Percentiles rank a stretch among this genome's conserved stretches.
Evolutionary conservation across 2,888 invertebrate genomes (phyloP).

Genomic region (Dermolepida albohirtum): DNA sequence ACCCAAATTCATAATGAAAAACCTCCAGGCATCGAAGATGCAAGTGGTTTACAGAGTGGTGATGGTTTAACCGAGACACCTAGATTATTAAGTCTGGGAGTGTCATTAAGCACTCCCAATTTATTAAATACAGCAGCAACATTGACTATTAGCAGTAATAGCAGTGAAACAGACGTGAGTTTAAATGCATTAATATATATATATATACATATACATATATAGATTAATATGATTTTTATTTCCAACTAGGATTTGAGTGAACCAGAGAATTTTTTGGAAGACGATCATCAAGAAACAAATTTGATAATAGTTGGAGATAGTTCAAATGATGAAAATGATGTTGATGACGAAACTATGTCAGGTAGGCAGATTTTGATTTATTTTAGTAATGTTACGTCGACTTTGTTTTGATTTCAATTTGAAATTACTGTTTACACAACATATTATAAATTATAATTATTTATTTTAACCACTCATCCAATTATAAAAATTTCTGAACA

Average conservation of each 20-base stretch:
- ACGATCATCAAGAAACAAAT: conserved; percentile 65
- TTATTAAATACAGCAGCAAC: conserved; percentile 61
- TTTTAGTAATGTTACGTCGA: too few relatives aligned
- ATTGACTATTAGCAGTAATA: conserved; percentile 64
- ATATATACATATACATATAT: too few relatives aligned
- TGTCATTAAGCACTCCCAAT: conserved; percentile 64
- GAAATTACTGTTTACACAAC: too few relatives aligned
- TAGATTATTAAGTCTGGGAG: conserved; percentile 57
- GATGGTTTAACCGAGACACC: conserved; percentile 51
- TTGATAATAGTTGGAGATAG: conserved; percentile 72
- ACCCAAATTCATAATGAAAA: conserved; percentile 52
- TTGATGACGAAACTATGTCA: conserved; percentile 87
- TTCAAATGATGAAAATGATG: conserved; percentile 86
- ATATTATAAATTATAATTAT: too few relatives aligned
- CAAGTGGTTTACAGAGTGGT: conserved; percentile 42
- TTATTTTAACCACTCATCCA: too few relatives aligned
- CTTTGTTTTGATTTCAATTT: too few relatives aligned
- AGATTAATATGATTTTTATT: neutral
- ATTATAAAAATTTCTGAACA: too few relatives aligned
- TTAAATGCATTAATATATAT: neutral
- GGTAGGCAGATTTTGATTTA: conserved; percentile 66
- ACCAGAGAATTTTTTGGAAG: conserved; percentile 74
- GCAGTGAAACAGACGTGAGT: conserved; percentile 54
- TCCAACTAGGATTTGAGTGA: conserved; percentile 69
- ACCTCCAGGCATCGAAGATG: conserved; percentile 45